A percentile compares a stretch with the other conserved stretches of the same genome.
These are phyloP conservation scores for Rotaria magnacalcarata DNA, from an alignment of 2,888 invertebrate species.

Conservation along the genomic window DNA sequence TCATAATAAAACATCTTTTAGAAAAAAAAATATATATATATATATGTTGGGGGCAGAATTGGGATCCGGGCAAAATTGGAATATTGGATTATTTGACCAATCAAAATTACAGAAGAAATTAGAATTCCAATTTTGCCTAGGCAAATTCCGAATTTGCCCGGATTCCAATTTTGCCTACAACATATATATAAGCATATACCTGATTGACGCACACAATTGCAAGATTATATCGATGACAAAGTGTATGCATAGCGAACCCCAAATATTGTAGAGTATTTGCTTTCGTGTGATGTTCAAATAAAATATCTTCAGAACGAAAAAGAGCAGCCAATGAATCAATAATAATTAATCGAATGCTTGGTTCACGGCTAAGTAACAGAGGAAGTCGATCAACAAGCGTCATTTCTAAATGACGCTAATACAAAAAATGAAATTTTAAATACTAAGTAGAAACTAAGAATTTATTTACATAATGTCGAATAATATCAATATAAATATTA, in stretches of 20 bases:
- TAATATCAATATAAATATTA: constrained; percentile 33
- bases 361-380: constrained; percentile 61
- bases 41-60: too few relatives aligned
- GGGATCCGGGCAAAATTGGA: too few relatives aligned
- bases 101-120: too few relatives aligned
- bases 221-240: constrained; percentile 63
- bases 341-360: constrained; percentile 68
- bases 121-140: too few relatives aligned
- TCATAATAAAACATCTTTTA: neutral
- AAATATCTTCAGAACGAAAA: constrained; percentile 66
- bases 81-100: too few relatives aligned
- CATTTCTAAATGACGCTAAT: constrained; percentile 63
- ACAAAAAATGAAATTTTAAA: constrained; percentile 41
- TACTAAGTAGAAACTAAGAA: neutral
- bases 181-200: constrained; percentile 59
- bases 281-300: constrained; percentile 59
- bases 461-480: neutral
- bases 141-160: too few relatives aligned
- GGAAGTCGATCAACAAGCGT: constrained; percentile 65
- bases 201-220: constrained; percentile 71
- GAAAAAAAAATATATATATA: neutral
- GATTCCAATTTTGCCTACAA: too few relatives aligned
- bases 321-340: constrained; percentile 73
- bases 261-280: constrained; percentile 59
- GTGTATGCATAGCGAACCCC: constrained; percentile 63